Conservation (phyloP, 2,888 invertebrate species). For the Teinopalpus imperialis region DNA sequence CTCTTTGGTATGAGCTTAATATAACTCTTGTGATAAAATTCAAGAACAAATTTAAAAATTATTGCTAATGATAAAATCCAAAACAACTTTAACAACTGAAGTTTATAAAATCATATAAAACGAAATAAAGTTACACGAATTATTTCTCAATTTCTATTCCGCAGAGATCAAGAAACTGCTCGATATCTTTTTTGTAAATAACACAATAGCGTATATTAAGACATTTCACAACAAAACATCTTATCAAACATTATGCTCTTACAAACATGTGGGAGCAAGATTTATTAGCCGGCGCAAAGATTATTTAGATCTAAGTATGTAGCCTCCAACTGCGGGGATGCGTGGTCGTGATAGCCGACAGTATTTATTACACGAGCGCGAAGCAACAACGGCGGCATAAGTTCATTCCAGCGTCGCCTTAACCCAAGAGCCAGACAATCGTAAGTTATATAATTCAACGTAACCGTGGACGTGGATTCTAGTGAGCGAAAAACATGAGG, state of each 20-base stretch:
- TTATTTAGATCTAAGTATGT: conserved; percentile 23
- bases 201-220: neutral
- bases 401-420: conserved; percentile 6
- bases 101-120: no score
- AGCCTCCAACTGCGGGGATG: conserved; percentile 18
- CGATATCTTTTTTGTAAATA: no score
- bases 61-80: no score
- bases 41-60: no score
- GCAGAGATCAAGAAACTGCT: no score
- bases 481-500: neutral
- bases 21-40: no score
- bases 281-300: conserved; percentile 18
- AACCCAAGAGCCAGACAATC: neutral
- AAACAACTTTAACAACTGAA: no score
- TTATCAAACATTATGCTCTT: conserved; percentile 4
- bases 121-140: no score
- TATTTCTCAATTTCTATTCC: no score
- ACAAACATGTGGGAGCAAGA: conserved; percentile 20
- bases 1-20: no score
- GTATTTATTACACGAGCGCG: conserved; percentile 22
- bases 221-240: conserved; percentile 3
- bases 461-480: neutral
- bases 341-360: conserved; percentile 23
- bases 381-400: neutral
- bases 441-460: conserved; percentile 2